Evolutionary conservation across 2,797 vertebrate species (phyloP).

Genomic region (Capromys pilorides): DNA sequence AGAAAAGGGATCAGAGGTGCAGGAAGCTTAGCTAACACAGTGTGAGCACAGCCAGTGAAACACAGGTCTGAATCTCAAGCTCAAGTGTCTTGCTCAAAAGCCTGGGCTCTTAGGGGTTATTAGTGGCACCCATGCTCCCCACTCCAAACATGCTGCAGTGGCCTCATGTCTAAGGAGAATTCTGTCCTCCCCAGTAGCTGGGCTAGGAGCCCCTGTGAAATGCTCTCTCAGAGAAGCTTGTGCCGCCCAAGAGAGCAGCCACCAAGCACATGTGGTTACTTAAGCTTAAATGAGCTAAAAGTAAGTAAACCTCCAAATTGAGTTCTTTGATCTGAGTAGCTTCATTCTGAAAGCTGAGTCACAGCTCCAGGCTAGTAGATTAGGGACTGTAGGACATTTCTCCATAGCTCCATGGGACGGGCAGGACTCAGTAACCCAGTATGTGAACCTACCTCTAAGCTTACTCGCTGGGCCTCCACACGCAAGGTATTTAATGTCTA

Average conservation of each 20-base stretch:
- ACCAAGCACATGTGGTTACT: neutral
- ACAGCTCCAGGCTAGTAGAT: neutral
- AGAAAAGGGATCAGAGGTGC: neutral
- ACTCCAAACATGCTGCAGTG: neutral
- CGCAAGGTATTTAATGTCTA: neutral
- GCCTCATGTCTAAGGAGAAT: neutral
- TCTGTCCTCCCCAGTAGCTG: neutral
- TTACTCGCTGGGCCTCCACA: neutral
- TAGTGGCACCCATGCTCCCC: neutral
- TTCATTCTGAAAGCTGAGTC: neutral
- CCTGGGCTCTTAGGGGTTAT: neutral
- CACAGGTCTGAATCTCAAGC: neutral
- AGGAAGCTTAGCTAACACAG: neutral
- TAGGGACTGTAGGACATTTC: neutral
- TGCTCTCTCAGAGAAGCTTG: no score
- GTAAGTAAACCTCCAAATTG: neutral
- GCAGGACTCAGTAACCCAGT: neutral
- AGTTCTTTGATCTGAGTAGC: neutral
- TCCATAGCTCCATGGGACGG: neutral
- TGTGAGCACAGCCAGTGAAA: neutral
- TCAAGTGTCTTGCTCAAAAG: neutral
- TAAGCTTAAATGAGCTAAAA: slow-evolving; percentile 14
- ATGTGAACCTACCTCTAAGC: neutral
- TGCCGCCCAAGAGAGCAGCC: neutral
- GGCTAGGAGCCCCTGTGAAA: neutral